Evolutionary conservation across 2,888 invertebrate species (phyloP).

Genomic region (Zaprionus bogoriensis): DNA sequence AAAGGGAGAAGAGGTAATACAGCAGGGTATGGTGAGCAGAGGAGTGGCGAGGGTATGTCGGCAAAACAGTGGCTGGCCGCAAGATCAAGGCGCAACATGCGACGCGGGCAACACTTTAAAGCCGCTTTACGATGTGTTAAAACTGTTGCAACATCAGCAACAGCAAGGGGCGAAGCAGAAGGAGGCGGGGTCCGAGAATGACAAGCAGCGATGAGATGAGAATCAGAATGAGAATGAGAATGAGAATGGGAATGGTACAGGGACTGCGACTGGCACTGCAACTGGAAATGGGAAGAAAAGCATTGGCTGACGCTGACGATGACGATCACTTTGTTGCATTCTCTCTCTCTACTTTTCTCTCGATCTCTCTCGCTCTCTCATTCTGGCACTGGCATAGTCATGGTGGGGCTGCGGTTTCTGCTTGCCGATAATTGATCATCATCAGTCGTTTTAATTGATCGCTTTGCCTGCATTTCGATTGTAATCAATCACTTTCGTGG

Average conservation of each 20-base stretch:
- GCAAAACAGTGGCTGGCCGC: not conserved
- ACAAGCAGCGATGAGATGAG: constrained; percentile 38
- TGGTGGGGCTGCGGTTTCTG: not conserved
- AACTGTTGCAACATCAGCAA: constrained; percentile 58
- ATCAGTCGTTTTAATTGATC: constrained; percentile 78
- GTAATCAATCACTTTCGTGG: constrained; percentile 79
- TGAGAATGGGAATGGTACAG: constrained; percentile 4
- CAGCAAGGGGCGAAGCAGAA: not conserved
- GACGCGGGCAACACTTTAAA: constrained; percentile 62
- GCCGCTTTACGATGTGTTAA: constrained; percentile 75
- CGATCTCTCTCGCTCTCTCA: too few relatives aligned
- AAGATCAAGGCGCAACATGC: constrained; percentile 60
- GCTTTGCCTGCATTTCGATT: constrained; percentile 67
- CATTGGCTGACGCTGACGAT: constrained; percentile 27
- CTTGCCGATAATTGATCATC: constrained; percentile 71
- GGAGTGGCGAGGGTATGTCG: not conserved
- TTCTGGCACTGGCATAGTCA: constrained; percentile 2
- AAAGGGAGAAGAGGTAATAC: too few relatives aligned
- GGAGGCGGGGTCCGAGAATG: constrained; percentile 18
- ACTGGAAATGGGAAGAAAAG: constrained; percentile 9
- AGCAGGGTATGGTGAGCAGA: not conserved
- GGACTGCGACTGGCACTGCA: too few relatives aligned
- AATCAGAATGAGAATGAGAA: constrained; percentile 30
- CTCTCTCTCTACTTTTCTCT: not conserved
- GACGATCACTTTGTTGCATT: constrained; percentile 35